phyloP scores from a whole-genome alignment of 2,797 vertebrate genomes.

The Telmatherina bonti region DNA sequence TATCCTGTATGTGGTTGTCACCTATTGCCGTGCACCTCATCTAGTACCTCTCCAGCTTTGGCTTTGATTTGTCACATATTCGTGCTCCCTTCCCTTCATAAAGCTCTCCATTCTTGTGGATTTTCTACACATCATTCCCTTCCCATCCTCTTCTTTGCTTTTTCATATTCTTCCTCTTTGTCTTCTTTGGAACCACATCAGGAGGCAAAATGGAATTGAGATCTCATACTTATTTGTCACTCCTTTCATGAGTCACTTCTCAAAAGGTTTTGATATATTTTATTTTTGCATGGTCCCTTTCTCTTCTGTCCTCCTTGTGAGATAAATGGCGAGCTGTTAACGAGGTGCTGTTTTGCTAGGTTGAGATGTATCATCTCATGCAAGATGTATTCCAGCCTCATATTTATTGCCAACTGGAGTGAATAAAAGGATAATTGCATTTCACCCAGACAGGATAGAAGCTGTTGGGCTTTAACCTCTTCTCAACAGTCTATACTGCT shows the following conservation, averaged over 20 bases:
- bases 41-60: slow-evolving; percentile 19
- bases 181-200: slow-evolving; percentile 31
- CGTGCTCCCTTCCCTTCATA: slow-evolving; percentile 5
- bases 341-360: slow-evolving; percentile 41
- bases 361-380: slow-evolving; percentile 47
- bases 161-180: slow-evolving; percentile 2
- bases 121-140: slow-evolving; percentile 1
- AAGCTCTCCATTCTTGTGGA: slow-evolving; percentile 9
- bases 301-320: slow-evolving; percentile 42
- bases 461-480: slow-evolving; percentile 9
- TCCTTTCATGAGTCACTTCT: slow-evolving; percentile 40
- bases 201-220: slow-evolving; percentile 44
- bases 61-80: slow-evolving; percentile 17
- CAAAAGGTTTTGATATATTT: slow-evolving; percentile 30
- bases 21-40: slow-evolving; percentile 6
- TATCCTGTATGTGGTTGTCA: slow-evolving; percentile 21
- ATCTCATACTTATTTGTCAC: slow-evolving; percentile 45
- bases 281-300: slow-evolving; percentile 21
- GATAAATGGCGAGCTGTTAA: slow-evolving; percentile 45
- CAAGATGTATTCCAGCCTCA: slow-evolving; percentile 36
- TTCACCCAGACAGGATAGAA: slow-evolving; percentile 29
- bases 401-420: slow-evolving; percentile 38
- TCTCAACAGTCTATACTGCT: slow-evolving; percentile 21
- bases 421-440: slow-evolving; percentile 38
- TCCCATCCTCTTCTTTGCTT: background rate